phyloP scores from a whole-genome alignment of 2,113 vertebrate genomes.

The Saccopteryx leptura region DNA sequence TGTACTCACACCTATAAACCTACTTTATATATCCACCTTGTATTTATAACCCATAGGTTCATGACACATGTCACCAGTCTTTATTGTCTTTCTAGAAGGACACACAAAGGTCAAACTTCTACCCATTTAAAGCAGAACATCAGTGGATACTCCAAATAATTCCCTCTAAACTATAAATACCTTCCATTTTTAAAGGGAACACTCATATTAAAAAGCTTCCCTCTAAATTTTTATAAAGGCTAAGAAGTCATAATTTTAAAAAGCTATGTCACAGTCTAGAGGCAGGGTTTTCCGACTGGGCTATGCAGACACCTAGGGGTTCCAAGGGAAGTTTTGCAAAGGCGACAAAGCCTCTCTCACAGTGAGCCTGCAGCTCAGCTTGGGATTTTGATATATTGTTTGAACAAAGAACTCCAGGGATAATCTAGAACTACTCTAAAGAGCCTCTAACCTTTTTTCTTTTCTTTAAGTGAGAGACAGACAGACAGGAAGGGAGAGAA shows the following conservation, averaged over 20 bases:
- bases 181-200: constrained; percentile 30
- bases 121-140: neutral
- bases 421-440: neutral
- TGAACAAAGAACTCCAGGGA: neutral
- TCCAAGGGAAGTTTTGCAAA: neutral
- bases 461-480: too few relatives aligned
- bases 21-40: neutral
- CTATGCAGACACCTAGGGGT: neutral
- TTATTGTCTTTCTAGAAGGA: neutral
- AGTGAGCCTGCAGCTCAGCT: neutral
- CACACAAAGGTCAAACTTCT: constrained; percentile 10
- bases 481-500: too few relatives aligned
- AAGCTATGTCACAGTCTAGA: neutral
- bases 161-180: constrained; percentile 10
- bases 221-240: constrained; percentile 45
- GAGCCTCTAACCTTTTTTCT: neutral
- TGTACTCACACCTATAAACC: neutral
- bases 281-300: neutral
- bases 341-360: neutral
- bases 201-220: neutral
- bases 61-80: neutral
- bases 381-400: neutral
- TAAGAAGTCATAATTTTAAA: neutral
- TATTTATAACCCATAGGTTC: constrained; percentile 5
- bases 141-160: neutral